phyloP scores from a whole-genome alignment of 2,888 invertebrate genomes.

The Oconnorella tubifera region DNA sequence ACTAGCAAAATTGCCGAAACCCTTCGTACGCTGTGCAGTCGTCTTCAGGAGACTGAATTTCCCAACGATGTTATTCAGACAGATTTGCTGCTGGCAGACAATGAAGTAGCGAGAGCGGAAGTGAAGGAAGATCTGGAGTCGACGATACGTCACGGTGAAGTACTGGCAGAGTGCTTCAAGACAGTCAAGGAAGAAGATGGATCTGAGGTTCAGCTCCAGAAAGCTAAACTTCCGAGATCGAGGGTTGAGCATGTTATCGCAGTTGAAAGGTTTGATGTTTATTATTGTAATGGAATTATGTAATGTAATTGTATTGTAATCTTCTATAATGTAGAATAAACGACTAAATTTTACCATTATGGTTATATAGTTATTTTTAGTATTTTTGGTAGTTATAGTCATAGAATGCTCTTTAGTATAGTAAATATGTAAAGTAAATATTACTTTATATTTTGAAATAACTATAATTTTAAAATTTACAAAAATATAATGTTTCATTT shows the following conservation, averaged over 20 bases:
- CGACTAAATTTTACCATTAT: no score
- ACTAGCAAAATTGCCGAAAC: slow-evolving; percentile 84
- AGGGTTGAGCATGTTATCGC: slow-evolving; percentile 74
- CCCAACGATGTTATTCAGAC: slow-evolving; percentile 91
- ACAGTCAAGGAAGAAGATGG: slow-evolving; percentile 33
- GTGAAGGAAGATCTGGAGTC: slow-evolving; percentile 74
- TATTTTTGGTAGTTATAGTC: no score
- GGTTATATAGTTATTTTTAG: no score
- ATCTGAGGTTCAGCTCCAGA: slow-evolving; percentile 19
- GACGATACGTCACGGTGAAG: slow-evolving; percentile 84
- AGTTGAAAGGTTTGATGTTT: slow-evolving; percentile 74
- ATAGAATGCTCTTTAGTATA: no score
- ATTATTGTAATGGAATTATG: no score
- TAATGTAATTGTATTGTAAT: no score
- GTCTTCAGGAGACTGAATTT: slow-evolving; percentile 83
- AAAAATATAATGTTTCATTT: no score
- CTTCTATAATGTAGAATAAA: no score
- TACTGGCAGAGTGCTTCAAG: slow-evolving; percentile 66
- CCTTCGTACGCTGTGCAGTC: slow-evolving; percentile 66
- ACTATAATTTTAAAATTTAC: no score
- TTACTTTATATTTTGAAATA: no score
- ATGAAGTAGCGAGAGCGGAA: slow-evolving; percentile 25
- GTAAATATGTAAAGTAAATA: no score
- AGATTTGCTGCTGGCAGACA: slow-evolving; percentile 75
- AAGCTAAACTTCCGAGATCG: slow-evolving; percentile 43